Evolutionary conservation across 2,797 vertebrate species (phyloP).

Genomic region (Clarias pachynema): DNA sequence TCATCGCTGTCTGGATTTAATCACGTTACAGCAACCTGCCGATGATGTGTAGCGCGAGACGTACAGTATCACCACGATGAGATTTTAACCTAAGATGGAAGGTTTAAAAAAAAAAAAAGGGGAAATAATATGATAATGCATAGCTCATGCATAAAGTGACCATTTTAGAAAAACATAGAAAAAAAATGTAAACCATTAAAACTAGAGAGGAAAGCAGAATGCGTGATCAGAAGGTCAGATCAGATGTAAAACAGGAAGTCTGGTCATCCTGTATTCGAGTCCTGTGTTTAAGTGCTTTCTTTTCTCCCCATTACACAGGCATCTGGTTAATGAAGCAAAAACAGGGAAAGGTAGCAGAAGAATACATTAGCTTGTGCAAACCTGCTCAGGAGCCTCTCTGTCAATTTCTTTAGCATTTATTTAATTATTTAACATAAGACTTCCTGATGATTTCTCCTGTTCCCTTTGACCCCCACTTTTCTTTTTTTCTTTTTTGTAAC

Average conservation of each 20-base stretch:
- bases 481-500: background rate
- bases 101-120: background rate
- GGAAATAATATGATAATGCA: background rate
- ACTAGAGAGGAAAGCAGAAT: background rate
- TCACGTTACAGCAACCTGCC: background rate
- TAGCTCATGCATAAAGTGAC: background rate
- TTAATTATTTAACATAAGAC: constrained; percentile 15
- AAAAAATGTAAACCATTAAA: background rate
- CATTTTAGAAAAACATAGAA: background rate
- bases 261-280: background rate
- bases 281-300: constrained; percentile 46
- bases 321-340: constrained; percentile 47
- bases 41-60: background rate
- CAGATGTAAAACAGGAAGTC: background rate
- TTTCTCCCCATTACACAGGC: constrained; percentile 51
- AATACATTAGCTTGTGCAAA: constrained; percentile 34
- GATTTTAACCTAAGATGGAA: background rate
- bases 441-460: background rate
- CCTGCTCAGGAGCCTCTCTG: constrained; percentile 25
- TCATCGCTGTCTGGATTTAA: background rate
- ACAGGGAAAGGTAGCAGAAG: constrained; percentile 27
- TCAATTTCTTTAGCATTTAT: constrained; percentile 11
- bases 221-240: background rate
- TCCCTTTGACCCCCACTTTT: background rate
- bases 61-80: background rate